These are phyloP conservation scores for Drosophila quasianomalipes DNA, from an alignment of 2,888 invertebrate species.

Conservation along the genomic window DNA sequence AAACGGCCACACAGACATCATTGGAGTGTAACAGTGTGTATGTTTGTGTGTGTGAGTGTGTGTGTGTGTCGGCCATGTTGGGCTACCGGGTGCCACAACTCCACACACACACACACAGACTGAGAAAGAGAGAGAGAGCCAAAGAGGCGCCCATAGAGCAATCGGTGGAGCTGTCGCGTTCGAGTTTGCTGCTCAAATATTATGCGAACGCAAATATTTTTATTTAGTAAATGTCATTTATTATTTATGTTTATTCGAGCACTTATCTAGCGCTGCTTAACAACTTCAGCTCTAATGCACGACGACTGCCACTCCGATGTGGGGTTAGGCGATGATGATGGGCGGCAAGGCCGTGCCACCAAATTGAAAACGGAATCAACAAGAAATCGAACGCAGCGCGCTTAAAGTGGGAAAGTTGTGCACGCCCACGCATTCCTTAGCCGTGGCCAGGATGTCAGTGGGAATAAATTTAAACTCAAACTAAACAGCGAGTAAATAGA, in stretches of 20 bases:
- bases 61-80: conserved; percentile 57
- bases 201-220: conserved; percentile 84
- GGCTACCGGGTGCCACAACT: conserved; percentile 59
- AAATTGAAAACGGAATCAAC: conserved; percentile 78
- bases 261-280: conserved; percentile 84
- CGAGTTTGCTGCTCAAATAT: conserved; percentile 84
- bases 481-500: conserved; percentile 81
- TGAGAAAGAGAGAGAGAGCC: conserved; percentile 41
- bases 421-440: conserved; percentile 41
- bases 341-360: conserved; percentile 67
- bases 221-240: conserved; percentile 85
- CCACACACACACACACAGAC: conserved; percentile 23
- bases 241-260: conserved; percentile 84
- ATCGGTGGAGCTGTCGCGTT: conserved; percentile 71
- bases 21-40: conserved; percentile 23
- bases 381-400: conserved; percentile 69
- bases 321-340: conserved; percentile 23
- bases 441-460: conserved; percentile 54
- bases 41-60: conserved; percentile 56
- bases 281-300: conserved; percentile 79
- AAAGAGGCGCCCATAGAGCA: conserved; percentile 70
- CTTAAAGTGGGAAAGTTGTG: conserved; percentile 26
- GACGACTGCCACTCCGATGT: conserved; percentile 41
- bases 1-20: conserved; percentile 44
- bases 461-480: conserved; percentile 81